Conservation (phyloP, 1,140 invertebrate species). For the Cotesia vestalis region DNA sequence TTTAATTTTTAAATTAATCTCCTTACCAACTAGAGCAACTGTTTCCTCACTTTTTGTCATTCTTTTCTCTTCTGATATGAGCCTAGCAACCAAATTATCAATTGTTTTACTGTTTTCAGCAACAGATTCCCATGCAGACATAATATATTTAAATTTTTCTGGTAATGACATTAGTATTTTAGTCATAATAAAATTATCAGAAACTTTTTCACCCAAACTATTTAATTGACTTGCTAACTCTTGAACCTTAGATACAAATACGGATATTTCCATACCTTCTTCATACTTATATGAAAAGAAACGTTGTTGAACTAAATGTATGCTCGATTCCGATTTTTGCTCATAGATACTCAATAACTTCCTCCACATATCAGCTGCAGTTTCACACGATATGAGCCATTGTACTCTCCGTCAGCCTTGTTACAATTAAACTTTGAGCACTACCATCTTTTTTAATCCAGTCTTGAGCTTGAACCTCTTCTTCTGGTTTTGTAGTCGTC, state of each 20-base stretch:
- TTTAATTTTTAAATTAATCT: constrained; percentile 21
- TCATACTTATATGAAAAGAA: constrained; percentile 45
- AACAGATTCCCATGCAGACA: constrained; percentile 54
- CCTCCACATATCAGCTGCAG: constrained; percentile 55
- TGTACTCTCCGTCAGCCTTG: constrained; percentile 40
- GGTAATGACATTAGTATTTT: constrained; percentile 54
- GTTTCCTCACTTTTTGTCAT: constrained; percentile 2
- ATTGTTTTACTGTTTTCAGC: constrained; percentile 40
- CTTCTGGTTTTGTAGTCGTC: too few species aligned
- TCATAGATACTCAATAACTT: constrained; percentile 53
- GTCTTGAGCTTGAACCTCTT: too few species aligned
- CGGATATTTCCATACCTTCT: constrained; percentile 34
- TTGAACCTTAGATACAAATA: constrained; percentile 44
- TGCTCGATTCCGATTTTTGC: constrained; percentile 51
- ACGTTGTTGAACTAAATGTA: constrained; percentile 55
- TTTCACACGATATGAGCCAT: constrained; percentile 49
- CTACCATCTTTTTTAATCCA: not conserved
- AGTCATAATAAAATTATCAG: constrained; percentile 47
- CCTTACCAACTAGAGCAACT: not conserved
- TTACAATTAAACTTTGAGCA: constrained; percentile 44
- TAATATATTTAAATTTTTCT: constrained; percentile 48
- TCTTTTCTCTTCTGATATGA: constrained; percentile 45
- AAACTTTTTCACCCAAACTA: constrained; percentile 40
- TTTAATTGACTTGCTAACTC: constrained; percentile 43
- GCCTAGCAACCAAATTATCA: constrained; percentile 45